Conservation (phyloP, 2,888 invertebrate species). For the Podabrus alpinus region DNA sequence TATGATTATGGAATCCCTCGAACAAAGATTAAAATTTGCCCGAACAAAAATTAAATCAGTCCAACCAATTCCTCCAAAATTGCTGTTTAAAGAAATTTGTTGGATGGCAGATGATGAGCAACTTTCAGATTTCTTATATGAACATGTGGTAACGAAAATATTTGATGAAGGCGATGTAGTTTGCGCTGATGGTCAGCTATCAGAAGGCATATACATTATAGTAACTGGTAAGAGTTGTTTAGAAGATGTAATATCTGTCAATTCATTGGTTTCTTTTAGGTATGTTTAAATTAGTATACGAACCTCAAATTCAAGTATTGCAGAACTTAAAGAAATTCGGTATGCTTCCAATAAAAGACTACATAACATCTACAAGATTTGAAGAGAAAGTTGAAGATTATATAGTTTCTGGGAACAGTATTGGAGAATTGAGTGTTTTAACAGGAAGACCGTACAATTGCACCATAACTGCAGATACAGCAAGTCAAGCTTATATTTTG, state of each 20-base stretch:
- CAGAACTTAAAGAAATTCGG: constrained; percentile 57
- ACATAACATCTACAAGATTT: constrained; percentile 58
- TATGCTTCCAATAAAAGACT: constrained; percentile 61
- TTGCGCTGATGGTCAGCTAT: constrained; percentile 44
- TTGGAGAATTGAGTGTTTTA: constrained; percentile 64
- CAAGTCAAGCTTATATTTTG: constrained; percentile 60
- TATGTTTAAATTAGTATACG: constrained; percentile 32
- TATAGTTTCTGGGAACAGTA: constrained; percentile 64
- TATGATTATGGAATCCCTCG: constrained; percentile 59
- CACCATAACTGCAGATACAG: constrained; percentile 63
- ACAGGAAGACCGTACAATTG: constrained; percentile 63
- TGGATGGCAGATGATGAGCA: constrained; percentile 37
- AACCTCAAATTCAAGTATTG: constrained; percentile 52
- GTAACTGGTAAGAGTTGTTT: constrained; percentile 25
- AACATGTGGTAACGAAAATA: constrained; percentile 28
- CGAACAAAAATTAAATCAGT: constrained; percentile 45
- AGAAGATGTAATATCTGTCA: not conserved
- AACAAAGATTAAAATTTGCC: constrained; percentile 59
- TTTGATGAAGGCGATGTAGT: constrained; percentile 36
- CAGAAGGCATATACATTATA: constrained; percentile 54
- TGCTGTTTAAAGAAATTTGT: constrained; percentile 42
- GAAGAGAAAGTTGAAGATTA: constrained; percentile 59
- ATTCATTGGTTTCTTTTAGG: constrained; percentile 6
- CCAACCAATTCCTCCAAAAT: constrained; percentile 59
- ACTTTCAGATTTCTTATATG: constrained; percentile 32